Conservation (phyloP, 2,797 vertebrate genomes). For the Sebastes minor region DNA sequence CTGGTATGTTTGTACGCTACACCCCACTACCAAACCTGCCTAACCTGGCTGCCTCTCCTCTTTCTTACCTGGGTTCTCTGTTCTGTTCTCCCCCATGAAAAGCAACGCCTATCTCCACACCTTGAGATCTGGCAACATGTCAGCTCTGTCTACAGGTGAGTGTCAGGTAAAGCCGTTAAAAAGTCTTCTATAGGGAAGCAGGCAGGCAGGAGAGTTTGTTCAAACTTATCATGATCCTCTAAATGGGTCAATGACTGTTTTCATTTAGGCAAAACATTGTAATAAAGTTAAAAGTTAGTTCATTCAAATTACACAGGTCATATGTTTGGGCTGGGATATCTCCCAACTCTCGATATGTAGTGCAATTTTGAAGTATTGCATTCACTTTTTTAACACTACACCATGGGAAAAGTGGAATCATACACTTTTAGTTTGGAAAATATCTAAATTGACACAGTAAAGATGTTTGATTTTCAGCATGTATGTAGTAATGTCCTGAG, state of each 20-base stretch:
- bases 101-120: constrained; percentile 60
- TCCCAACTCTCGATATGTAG: no score
- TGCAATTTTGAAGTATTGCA: no score
- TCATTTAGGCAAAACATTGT: constrained; percentile 3
- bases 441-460: no score
- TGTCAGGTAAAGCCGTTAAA: constrained; percentile 37
- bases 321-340: no score
- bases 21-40: constrained; percentile 72
- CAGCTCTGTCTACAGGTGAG: constrained; percentile 49
- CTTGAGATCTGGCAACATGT: constrained; percentile 59
- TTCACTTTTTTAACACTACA: no score
- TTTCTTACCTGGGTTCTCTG: constrained; percentile 23
- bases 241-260: constrained; percentile 33
- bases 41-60: constrained; percentile 72
- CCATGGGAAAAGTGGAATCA: no score
- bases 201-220: background rate
- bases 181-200: constrained; percentile 1
- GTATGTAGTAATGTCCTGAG: no score
- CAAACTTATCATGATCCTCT: constrained; percentile 7
- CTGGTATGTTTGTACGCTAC: constrained; percentile 64
- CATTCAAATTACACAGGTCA: background rate
- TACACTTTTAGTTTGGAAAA: no score
- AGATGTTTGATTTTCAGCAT: no score
- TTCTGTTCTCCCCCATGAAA: constrained; percentile 3
- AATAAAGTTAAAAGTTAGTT: background rate